A percentile compares a stretch with the other conserved stretches of the same genome.
Evolutionary conservation across 2,797 vertebrate species (phyloP).

Genomic region (Apogon talboti): DNA sequence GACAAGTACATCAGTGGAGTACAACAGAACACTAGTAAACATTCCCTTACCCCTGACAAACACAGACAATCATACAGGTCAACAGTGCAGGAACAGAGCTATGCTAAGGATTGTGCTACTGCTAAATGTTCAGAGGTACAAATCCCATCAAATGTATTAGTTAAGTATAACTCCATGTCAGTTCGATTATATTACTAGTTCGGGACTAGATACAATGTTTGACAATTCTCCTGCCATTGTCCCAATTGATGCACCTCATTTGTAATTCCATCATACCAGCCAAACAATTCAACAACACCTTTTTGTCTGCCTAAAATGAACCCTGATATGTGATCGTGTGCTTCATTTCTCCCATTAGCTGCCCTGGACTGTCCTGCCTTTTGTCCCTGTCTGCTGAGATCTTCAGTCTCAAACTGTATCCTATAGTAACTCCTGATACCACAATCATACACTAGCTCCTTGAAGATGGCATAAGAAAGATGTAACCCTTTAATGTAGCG

Average conservation of each 20-base stretch:
- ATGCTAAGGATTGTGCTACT: slow-evolving; percentile 59
- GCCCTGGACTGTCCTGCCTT: slow-evolving; percentile 39
- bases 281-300: slow-evolving; percentile 7
- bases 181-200: slow-evolving; percentile 7
- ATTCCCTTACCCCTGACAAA: slow-evolving; percentile 43
- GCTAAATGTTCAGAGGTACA: slow-evolving; percentile 2
- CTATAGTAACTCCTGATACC: slow-evolving; percentile 26
- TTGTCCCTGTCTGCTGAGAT: slow-evolving; percentile 26
- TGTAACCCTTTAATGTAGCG: slow-evolving; percentile 33
- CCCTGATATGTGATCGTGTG: slow-evolving; percentile 61
- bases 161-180: slow-evolving; percentile 10
- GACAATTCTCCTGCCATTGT: slow-evolving; percentile 18
- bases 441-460: slow-evolving; percentile 18
- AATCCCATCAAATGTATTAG: slow-evolving; percentile 15
- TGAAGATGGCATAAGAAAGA: slow-evolving; percentile 10
- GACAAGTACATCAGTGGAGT: slow-evolving; percentile 46
- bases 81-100: slow-evolving; percentile 62
- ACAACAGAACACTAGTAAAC: slow-evolving; percentile 51
- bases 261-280: slow-evolving; percentile 20
- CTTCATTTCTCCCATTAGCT: slow-evolving; percentile 65
- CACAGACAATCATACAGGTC: slow-evolving; percentile 37
- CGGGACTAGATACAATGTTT: slow-evolving; percentile 13
- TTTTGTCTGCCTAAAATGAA: slow-evolving; percentile 20
- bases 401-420: slow-evolving; percentile 10
- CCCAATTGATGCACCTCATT: slow-evolving; percentile 2